phyloP scores from a whole-genome alignment of 2,797 vertebrate genomes.

The Danio aesculapii region DNA sequence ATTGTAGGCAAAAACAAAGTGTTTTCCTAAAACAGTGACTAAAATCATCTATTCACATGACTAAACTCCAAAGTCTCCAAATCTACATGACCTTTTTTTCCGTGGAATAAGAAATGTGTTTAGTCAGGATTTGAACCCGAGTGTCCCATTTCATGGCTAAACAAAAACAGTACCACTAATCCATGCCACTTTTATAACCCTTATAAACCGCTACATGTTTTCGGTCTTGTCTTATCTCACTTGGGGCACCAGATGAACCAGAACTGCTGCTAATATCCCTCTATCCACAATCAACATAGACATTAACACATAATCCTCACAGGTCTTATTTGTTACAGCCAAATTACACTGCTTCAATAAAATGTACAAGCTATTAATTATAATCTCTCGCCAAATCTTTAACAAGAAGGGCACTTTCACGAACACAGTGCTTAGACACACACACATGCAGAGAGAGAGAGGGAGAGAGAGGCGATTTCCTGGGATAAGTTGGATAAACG shows the following conservation, averaged over 20 bases:
- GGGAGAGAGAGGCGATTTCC: conserved; percentile 44
- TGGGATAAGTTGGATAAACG: conserved; percentile 56
- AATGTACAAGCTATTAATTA: conserved; percentile 19
- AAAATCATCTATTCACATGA: background rate
- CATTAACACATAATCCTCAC: conserved; percentile 25
- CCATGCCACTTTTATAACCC: background rate
- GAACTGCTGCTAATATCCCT: background rate
- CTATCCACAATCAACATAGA: conserved; percentile 12
- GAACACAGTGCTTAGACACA: conserved; percentile 9
- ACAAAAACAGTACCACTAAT: background rate
- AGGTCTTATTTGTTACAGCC: background rate
- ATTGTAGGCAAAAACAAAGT: background rate
- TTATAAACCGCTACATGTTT: conserved; percentile 15
- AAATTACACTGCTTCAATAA: conserved; percentile 18
- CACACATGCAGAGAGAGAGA: background rate
- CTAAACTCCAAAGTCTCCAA: background rate
- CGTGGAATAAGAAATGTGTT: conserved; percentile 4
- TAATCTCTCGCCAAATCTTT: conserved; percentile 51
- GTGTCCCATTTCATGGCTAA: background rate
- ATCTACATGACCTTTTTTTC: background rate
- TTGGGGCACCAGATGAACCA: background rate
- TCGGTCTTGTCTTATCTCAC: conserved; percentile 2
- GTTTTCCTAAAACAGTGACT: background rate
- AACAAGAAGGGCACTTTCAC: conserved; percentile 39
- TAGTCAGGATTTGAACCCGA: conserved; percentile 1